A percentile compares a stretch with the other conserved stretches of the same genome.
Evolutionary conservation across 2,113 vertebrate species (phyloP).

Genomic region (Panthera tigris): DNA sequence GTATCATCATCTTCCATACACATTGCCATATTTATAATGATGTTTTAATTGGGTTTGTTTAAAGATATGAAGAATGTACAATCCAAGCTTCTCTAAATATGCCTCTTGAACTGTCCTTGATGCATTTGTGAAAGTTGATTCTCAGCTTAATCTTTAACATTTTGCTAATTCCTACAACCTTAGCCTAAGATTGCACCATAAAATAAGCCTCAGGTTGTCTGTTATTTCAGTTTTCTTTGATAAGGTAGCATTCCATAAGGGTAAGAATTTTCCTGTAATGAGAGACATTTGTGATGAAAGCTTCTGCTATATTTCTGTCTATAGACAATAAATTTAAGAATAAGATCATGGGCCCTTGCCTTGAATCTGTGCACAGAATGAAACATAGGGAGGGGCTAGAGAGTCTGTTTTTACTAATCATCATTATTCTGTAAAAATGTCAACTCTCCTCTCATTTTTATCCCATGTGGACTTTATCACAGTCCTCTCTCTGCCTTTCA

Average conservation of each 20-base stretch:
- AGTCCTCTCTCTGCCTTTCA: slow-evolving; percentile 84
- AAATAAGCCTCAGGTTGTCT: slow-evolving; percentile 22
- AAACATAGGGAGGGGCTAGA: background rate
- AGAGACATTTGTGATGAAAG: slow-evolving; percentile 72
- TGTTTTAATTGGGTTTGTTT: background rate
- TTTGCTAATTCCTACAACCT: slow-evolving; percentile 27
- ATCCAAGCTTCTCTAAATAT: background rate
- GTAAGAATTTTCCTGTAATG: slow-evolving; percentile 55
- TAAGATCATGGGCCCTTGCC: slow-evolving; percentile 49
- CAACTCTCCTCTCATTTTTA: slow-evolving; percentile 71
- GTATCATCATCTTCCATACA: background rate
- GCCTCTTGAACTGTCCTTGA: background rate
- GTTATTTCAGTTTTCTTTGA: slow-evolving; percentile 42
- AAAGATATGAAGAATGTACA: background rate
- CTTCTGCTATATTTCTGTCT: slow-evolving; percentile 80
- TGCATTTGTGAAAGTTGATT: background rate
- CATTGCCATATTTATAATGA: background rate
- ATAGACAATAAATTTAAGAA: slow-evolving; percentile 81
- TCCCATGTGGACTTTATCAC: slow-evolving; percentile 81
- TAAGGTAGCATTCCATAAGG: slow-evolving; percentile 41
- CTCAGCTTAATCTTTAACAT: background rate
- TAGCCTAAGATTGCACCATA: background rate
- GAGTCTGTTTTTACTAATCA: slow-evolving; percentile 78
- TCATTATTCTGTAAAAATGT: slow-evolving; percentile 83
- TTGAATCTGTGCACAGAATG: slow-evolving; percentile 59